A percentile compares a stretch with the other conserved stretches of the same genome.
phyloP scores from a whole-genome alignment of 2,113 vertebrate species.

The Bothrops jararaca region DNA sequence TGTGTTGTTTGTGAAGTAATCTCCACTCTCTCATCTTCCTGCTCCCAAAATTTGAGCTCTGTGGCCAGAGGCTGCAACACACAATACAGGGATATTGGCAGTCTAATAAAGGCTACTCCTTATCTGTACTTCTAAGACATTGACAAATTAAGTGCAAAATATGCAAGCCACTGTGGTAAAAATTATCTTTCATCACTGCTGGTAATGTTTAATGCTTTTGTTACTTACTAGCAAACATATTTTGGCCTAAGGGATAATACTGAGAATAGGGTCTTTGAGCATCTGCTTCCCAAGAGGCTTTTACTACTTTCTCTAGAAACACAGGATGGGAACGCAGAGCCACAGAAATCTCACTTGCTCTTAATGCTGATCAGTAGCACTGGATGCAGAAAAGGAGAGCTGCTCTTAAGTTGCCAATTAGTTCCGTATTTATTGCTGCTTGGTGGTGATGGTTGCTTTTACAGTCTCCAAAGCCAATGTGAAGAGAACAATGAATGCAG shows the following conservation, averaged over 20 bases:
- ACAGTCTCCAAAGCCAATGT: background rate
- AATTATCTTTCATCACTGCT: background rate
- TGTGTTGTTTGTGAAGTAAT: background rate
- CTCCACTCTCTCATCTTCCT: background rate
- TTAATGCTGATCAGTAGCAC: slow-evolving; percentile 6
- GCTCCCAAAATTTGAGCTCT: background rate
- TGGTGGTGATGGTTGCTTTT: background rate
- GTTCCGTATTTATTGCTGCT: background rate
- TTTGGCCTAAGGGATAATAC: slow-evolving; percentile 24
- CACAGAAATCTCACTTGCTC: background rate
- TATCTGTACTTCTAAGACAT: background rate
- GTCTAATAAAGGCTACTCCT: background rate
- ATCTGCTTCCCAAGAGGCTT: slow-evolving; percentile 42
- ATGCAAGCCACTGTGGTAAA: slow-evolving; percentile 31
- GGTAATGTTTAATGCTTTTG: slow-evolving; percentile 43
- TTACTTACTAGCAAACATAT: slow-evolving; percentile 36
- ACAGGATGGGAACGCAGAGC: background rate
- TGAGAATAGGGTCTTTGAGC: slow-evolving; percentile 36
- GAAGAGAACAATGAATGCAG: background rate
- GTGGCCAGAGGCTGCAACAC: fast-evolving
- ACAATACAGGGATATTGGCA: background rate
- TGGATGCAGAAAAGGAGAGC: slow-evolving; percentile 5
- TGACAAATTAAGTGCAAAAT: slow-evolving; percentile 34
- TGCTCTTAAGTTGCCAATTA: background rate
- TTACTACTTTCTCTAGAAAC: slow-evolving; percentile 9